Evolutionary conservation across 2,113 vertebrate species (phyloP).

Genomic region (Cranoglanis bouderius): DNA sequence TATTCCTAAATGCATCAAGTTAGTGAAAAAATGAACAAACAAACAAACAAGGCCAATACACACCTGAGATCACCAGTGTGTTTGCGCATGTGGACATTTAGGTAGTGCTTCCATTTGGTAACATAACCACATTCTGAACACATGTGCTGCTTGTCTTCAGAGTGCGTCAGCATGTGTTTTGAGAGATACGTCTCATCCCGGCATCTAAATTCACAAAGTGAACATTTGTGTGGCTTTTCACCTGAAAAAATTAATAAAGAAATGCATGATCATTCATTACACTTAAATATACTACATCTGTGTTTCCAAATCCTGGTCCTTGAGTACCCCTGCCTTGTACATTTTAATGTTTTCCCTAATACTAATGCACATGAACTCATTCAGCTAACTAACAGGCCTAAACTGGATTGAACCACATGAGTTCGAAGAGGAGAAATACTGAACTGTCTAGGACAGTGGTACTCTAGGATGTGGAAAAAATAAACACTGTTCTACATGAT

Average conservation of each 20-base stretch:
- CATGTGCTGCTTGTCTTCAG: constrained; percentile 91
- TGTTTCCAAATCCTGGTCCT: background rate
- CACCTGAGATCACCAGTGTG: constrained; percentile 96
- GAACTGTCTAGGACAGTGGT: background rate
- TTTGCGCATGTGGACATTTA: constrained; percentile 96
- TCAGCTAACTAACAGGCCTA: background rate
- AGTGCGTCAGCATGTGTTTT: constrained; percentile 96
- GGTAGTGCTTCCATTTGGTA: constrained; percentile 97
- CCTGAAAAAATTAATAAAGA: constrained; percentile 67
- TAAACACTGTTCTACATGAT: background rate
- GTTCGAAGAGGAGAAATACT: background rate
- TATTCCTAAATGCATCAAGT: background rate
- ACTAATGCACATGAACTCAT: background rate
- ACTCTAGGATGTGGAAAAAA: background rate
- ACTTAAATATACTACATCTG: background rate
- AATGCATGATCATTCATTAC: background rate
- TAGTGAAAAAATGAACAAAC: accelerated
- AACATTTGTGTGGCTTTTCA: constrained; percentile 95
- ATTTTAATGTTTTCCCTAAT: background rate
- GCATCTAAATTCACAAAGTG: constrained; percentile 89
- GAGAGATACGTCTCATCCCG: constrained; percentile 94
- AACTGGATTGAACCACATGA: background rate
- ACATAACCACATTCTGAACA: constrained; percentile 95
- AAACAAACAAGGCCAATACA: background rate
- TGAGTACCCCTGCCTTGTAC: background rate